Evolutionary conservation across 2,888 invertebrate species (phyloP), one percentile per base, ranked within the genome.

Genomic region (Oscheius sp.): DNA sequence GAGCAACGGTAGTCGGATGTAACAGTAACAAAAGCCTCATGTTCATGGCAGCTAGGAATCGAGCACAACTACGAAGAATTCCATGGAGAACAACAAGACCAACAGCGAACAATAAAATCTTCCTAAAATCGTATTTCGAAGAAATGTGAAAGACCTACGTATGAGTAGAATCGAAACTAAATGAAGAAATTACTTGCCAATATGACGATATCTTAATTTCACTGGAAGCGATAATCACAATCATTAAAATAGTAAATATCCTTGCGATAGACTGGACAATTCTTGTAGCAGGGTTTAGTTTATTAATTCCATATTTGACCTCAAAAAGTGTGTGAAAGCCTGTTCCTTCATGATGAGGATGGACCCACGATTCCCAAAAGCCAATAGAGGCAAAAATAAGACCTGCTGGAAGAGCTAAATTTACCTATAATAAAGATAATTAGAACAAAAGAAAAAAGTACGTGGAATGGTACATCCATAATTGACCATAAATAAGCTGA

Each of bases 311-410:
- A 62, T 83, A 84, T 65, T 84, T 84, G 26, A 80, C 64, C 68
- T 80, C 64, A 56, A 80, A 80, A 6, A 81, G 67, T 51, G 75
- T 68, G 47, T 82, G 75, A 65, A 81, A 82, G 22, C 66, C 36
- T 4, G 82, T 82, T 44, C 71, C 73, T 26, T 78, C 73, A 54
- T 81, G 81, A 12, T 72, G 71, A 5, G 74, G 71, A 56, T 75
- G 74, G 26, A 83, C 73, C 83, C 83, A 83, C 8, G 78, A 77
- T 51, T 83, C 83, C 83, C 83, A 83, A 57, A 79, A 80, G 28
- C 83, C 83, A 56, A 83, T 56, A 0, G 81, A 75, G 4, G 76
- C 73, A 45, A 80, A 71, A 20, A 80, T 26, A 33, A 83, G 51
- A 12, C 77, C 81, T 24, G 74, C 41, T 0, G 82, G 80, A 2